phyloP scores from a whole-genome alignment of 2,113 vertebrate species.

The Aspiorhynchus laticeps region DNA sequence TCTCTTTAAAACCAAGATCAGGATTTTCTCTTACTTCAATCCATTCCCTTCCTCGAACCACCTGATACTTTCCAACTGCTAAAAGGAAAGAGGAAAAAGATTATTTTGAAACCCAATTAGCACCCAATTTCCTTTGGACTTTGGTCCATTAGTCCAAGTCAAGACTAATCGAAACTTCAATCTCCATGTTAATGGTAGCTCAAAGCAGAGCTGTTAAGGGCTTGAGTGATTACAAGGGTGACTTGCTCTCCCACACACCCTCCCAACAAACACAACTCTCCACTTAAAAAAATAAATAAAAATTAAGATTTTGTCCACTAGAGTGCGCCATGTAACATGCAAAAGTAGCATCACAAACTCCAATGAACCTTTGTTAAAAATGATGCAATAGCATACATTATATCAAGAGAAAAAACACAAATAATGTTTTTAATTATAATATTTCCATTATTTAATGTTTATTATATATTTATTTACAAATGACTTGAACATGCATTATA shows the following conservation, averaged over 20 bases:
- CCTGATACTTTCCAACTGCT: not conserved
- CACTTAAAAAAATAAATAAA: not conserved
- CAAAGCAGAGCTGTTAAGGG: constrained; percentile 13
- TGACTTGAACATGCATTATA: not conserved
- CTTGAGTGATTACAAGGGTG: constrained; percentile 13
- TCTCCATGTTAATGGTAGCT: constrained; percentile 11
- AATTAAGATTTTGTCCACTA: not conserved
- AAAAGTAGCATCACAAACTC: not conserved
- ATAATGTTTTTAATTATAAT: not conserved
- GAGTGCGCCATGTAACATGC: not conserved
- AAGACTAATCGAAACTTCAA: constrained; percentile 13
- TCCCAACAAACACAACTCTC: not conserved
- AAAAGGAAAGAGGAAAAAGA: not conserved
- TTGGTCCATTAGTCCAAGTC: constrained; percentile 21
- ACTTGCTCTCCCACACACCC: not conserved
- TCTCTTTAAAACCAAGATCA: not conserved
- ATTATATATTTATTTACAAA: not conserved
- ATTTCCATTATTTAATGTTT: not conserved
- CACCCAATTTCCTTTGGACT: constrained; percentile 44
- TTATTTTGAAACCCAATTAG: not conserved
- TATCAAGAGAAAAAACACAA: not conserved
- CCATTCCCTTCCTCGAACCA: not conserved
- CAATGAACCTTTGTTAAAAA: not conserved
- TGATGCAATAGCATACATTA: not conserved
- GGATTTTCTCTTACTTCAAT: not conserved